Percentiles rank a stretch among this genome's conserved stretches.
These are phyloP conservation scores for Hiodon alosoides DNA, from an alignment of 2,113 vertebrate genomes.

Conservation along the genomic window DNA sequence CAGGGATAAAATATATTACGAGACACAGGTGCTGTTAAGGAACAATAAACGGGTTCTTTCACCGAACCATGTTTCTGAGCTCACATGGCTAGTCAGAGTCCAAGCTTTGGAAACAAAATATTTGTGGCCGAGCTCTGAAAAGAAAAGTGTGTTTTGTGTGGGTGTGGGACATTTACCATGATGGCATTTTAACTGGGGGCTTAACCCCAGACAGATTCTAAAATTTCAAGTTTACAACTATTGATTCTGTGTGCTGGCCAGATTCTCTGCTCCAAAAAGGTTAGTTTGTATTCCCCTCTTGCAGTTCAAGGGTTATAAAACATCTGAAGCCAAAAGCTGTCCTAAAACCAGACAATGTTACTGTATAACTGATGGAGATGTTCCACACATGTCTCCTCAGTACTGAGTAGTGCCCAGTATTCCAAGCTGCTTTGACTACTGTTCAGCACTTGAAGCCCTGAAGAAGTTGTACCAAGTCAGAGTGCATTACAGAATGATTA, in stretches of 20 bases:
- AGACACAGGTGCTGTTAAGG: neutral
- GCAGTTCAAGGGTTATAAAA: slow-evolving; percentile 1
- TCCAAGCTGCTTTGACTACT: neutral
- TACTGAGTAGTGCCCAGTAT: neutral
- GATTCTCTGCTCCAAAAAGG: neutral
- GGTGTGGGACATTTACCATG: neutral
- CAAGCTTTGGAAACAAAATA: neutral
- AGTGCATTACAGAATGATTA: neutral
- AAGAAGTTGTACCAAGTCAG: too few relatives aligned
- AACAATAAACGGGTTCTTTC: neutral
- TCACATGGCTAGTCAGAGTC: neutral
- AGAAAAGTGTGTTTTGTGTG: neutral
- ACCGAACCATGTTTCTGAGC: neutral
- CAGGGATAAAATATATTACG: neutral
- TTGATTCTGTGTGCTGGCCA: neutral
- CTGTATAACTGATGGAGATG: neutral
- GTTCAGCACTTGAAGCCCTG: neutral
- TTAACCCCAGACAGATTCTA: neutral
- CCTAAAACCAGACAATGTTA: neutral
- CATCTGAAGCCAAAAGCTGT: neutral
- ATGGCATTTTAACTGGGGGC: neutral
- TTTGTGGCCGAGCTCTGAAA: neutral
- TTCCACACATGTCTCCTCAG: neutral
- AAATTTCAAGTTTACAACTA: slow-evolving; percentile 5
- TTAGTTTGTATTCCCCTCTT: neutral